Percentiles rank a stretch among this genome's conserved stretches.
Conservation (phyloP, 2,888 invertebrate genomes). For the Megalurothrips usitatus region DNA sequence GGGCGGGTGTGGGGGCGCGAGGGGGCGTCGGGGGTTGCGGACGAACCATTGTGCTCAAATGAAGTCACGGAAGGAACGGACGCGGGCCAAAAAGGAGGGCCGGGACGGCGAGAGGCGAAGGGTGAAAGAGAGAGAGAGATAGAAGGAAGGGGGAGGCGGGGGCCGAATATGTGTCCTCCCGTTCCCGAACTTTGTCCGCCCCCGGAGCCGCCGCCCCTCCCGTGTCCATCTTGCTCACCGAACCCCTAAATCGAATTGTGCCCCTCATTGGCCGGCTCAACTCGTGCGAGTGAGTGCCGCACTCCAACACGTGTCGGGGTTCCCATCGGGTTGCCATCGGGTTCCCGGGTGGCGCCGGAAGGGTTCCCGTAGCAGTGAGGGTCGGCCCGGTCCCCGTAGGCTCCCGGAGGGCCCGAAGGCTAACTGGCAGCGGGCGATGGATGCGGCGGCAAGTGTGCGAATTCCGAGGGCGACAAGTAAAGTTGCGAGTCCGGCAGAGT, state of each 20-base stretch:
- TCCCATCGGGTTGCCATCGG: no score
- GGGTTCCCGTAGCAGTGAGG: no score
- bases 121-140: not conserved
- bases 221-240: conserved; percentile 7
- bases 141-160: not conserved
- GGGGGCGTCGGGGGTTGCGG: not conserved
- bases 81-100: not conserved
- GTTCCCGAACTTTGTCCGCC: not conserved
- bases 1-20: not conserved
- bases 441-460: no score
- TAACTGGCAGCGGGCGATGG: no score
- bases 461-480: no score
- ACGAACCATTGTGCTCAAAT: conserved; percentile 17
- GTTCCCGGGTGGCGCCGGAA: no score
- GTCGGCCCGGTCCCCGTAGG: no score
- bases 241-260: conserved; percentile 17
- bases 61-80: not conserved
- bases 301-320: no score
- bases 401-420: no score
- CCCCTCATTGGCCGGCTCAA: conserved; percentile 15
- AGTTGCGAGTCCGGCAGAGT: no score
- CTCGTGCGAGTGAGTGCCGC: not conserved
- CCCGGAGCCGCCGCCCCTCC: not conserved
- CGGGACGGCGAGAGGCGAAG: not conserved
- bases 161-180: not conserved